Conservation (phyloP, 2,888 invertebrate genomes). For the Acrocera orbiculus region DNA sequence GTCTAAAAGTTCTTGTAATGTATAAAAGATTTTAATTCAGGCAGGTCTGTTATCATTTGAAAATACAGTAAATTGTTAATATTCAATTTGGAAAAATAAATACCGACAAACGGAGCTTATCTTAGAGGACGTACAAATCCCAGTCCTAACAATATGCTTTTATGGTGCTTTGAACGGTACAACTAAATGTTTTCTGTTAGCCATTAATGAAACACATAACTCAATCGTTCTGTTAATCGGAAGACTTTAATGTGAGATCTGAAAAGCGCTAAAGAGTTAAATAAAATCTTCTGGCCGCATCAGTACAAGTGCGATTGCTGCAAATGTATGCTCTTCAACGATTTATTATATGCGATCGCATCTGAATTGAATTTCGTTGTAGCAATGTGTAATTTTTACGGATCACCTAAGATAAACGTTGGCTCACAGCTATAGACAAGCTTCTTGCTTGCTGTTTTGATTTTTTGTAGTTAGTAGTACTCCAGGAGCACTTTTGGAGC, state of each 20-base stretch:
- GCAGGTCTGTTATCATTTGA: not conserved
- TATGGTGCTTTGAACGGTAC: slow-evolving; percentile 7
- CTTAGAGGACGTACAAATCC: slow-evolving; percentile 11
- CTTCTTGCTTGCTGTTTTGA: no score
- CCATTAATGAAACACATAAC: slow-evolving; percentile 14
- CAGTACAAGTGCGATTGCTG: slow-evolving; percentile 11
- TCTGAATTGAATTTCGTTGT: slow-evolving; percentile 12
- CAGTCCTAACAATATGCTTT: slow-evolving; percentile 10
- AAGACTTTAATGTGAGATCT: slow-evolving; percentile 8
- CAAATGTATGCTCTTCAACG: slow-evolving; percentile 7
- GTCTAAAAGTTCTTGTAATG: no score
- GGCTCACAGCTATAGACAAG: no score
- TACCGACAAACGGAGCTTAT: slow-evolving; percentile 12
- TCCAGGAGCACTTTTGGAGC: no score
- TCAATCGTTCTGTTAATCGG: slow-evolving; percentile 12
- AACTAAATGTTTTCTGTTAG: slow-evolving; percentile 12
- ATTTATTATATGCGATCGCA: no score
- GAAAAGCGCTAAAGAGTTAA: slow-evolving; percentile 8
- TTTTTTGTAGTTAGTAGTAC: no score
- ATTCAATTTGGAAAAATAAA: slow-evolving; percentile 12
- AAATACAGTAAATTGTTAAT: slow-evolving; percentile 11
- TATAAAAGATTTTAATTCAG: no score
- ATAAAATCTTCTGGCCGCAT: slow-evolving; percentile 5
- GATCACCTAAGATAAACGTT: slow-evolving; percentile 10
- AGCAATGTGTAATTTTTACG: slow-evolving; percentile 12